Evolutionary conservation across 2,888 invertebrate species (phyloP).

Genomic region (Lucinisca nassula): DNA sequence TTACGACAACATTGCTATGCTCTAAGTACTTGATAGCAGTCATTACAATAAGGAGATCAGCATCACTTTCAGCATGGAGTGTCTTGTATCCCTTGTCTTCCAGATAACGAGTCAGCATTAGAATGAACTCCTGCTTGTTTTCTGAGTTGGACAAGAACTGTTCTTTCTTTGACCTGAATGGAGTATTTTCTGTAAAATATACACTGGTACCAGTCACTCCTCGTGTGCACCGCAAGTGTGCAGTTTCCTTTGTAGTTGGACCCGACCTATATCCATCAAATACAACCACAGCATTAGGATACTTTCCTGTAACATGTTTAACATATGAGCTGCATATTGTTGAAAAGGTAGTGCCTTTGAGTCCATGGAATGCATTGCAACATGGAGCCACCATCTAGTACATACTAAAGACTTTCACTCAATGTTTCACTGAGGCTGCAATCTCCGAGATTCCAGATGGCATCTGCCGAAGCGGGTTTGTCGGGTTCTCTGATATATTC

Average conservation of each 20-base stretch:
- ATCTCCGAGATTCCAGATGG: conserved; percentile 42
- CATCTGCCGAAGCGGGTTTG: conserved; percentile 43
- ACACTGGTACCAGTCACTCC: conserved; percentile 50
- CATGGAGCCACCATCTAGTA: conserved; percentile 60
- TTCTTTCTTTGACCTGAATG: conserved; percentile 59
- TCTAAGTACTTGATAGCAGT: conserved; percentile 58
- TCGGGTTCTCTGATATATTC: conserved; percentile 32
- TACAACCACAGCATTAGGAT: conserved; percentile 23
- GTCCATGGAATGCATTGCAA: conserved; percentile 59
- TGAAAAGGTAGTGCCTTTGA: conserved; percentile 35
- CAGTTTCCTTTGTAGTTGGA: conserved; percentile 52
- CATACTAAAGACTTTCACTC: background rate
- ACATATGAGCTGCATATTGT: conserved; percentile 30
- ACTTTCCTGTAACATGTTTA: background rate
- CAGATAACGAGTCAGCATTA: conserved; percentile 48
- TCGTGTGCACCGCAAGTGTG: conserved; percentile 64
- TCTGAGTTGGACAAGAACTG: conserved; percentile 61
- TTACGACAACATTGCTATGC: conserved; percentile 39
- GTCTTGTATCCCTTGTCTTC: conserved; percentile 28
- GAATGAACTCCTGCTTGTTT: conserved; percentile 75
- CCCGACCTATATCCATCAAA: conserved; percentile 57
- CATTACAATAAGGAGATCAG: conserved; percentile 72
- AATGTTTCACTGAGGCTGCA: background rate
- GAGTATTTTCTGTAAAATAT: conserved; percentile 57
- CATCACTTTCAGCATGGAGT: conserved; percentile 71